A percentile compares a stretch with the other conserved stretches of the same genome.
Conservation (phyloP, 2,113 vertebrate species). For the Serilophus lunatus region DNA sequence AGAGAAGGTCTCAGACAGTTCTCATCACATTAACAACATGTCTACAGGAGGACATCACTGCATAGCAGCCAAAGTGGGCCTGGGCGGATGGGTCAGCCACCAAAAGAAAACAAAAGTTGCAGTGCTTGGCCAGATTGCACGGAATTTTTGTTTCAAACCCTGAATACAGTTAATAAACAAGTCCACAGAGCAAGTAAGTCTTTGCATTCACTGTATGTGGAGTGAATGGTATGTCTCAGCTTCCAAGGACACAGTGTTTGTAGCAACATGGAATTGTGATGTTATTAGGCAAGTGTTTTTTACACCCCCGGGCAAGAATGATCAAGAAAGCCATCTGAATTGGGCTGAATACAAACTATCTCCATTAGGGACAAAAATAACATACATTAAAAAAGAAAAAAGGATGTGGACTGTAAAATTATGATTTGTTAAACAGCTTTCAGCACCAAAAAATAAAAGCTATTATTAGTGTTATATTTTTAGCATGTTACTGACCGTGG, state of each 20-base stretch:
- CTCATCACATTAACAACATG: neutral
- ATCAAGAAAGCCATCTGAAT: neutral
- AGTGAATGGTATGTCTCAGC: neutral
- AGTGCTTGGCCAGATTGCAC: neutral
- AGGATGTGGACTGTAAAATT: neutral
- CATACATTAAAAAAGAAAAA: neutral
- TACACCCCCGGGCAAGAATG: neutral
- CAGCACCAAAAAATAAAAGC: neutral
- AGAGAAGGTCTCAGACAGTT: neutral
- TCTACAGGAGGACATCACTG: neutral
- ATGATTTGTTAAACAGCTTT: neutral
- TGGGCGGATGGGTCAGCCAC: neutral
- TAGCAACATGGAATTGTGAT: neutral
- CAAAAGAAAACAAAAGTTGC: neutral
- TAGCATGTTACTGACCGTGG: constrained; percentile 46
- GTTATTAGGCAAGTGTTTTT: neutral
- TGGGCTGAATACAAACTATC: neutral
- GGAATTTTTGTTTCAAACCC: neutral
- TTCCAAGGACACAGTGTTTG: neutral
- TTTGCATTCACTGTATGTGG: neutral
- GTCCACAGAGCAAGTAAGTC: neutral
- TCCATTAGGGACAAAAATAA: neutral
- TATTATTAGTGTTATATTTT: constrained; percentile 40
- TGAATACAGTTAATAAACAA: neutral
- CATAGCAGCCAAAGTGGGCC: neutral